These are phyloP conservation scores for Heterodera carotae DNA, from an alignment of 1,140 invertebrate species.

Conservation along the genomic window DNA sequence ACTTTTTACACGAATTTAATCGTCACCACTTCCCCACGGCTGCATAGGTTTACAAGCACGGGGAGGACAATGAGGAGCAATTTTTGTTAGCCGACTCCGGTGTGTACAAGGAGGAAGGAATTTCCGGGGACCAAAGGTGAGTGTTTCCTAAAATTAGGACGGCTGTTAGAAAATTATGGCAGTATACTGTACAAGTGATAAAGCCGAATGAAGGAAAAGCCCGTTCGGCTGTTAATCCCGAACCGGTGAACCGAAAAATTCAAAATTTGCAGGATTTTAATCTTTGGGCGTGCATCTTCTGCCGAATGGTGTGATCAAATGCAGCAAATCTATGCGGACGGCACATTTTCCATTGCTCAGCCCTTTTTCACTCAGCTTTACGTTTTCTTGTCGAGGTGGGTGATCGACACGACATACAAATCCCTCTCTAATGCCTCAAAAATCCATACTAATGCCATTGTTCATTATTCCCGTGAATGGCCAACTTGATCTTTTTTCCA, in stretches of 20 bases:
- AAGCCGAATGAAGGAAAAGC: too few relatives aligned
- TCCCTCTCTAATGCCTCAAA: too few relatives aligned
- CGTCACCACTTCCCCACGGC: too few relatives aligned
- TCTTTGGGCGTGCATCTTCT: constrained; percentile 12
- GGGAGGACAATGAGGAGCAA: constrained; percentile 15
- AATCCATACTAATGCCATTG: too few relatives aligned
- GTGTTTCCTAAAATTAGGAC: neutral
- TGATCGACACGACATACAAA: too few relatives aligned
- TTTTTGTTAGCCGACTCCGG: constrained; percentile 20
- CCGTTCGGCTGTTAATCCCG: neutral
- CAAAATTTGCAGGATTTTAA: constrained; percentile 10
- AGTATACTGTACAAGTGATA: too few relatives aligned
- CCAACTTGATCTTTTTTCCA: too few relatives aligned
- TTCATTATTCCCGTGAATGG: too few relatives aligned
- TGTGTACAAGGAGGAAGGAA: constrained; percentile 17
- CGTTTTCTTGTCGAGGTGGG: constrained; percentile 15
- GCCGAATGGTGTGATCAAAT: constrained; percentile 23
- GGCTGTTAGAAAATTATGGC: too few relatives aligned
- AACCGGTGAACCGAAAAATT: too few relatives aligned
- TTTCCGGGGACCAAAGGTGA: constrained; percentile 1
- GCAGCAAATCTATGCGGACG: constrained; percentile 24
- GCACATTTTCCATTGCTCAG: constrained; percentile 8
- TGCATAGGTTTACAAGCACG: neutral
- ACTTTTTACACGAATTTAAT: neutral
- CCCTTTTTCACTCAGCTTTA: constrained; percentile 17